Evolutionary conservation across 92 coral and sea anemone species (phyloP).

Genomic region (Epizoanthus scotinus): DNA sequence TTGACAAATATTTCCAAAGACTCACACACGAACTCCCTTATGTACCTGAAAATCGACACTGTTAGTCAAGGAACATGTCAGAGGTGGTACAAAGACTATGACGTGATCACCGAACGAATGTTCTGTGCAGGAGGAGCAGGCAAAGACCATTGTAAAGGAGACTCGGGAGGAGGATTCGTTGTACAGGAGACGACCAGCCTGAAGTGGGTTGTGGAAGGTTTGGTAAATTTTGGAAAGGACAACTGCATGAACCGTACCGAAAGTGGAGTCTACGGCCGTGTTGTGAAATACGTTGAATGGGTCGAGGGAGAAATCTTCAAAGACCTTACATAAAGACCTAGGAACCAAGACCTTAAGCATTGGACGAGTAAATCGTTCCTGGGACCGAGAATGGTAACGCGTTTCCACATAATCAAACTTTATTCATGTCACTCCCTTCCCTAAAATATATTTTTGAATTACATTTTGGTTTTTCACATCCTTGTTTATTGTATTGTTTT

Average conservation of each 20-base stretch:
- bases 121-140: slow-evolving; percentile 9
- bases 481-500: no score
- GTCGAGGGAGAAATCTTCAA: no score
- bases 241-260: not conserved
- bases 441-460: no score
- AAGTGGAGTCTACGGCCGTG: no score
- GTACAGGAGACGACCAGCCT: not conserved
- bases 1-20: not conserved
- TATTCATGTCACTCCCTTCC: no score
- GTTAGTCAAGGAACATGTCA: not conserved
- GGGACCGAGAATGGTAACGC: no score
- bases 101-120: not conserved
- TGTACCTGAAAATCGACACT: not conserved
- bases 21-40: not conserved
- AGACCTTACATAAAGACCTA: no score
- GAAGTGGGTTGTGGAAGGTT: slow-evolving; percentile 3
- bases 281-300: no score
- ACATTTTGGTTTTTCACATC: no score
- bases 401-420: no score
- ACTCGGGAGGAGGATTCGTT: slow-evolving; percentile 5
- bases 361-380: no score
- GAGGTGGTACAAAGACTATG: not conserved
- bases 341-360: no score
- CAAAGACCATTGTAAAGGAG: not conserved
- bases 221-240: not conserved